These are phyloP conservation scores for Chamaetylas fuelleborni DNA, from an alignment of 2,113 vertebrate genomes.

Conservation along the genomic window DNA sequence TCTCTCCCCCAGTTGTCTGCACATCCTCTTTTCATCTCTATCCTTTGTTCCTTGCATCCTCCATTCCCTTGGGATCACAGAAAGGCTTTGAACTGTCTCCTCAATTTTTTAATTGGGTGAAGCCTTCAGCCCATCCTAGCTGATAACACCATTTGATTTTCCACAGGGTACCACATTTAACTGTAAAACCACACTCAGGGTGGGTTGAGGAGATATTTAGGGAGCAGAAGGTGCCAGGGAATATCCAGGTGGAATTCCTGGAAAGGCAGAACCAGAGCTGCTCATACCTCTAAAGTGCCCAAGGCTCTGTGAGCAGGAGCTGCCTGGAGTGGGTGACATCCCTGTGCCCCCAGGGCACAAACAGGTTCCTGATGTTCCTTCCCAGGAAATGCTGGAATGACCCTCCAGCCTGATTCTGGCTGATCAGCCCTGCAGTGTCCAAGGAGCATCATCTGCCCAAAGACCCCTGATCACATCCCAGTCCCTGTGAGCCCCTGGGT, in stretches of 20 bases:
- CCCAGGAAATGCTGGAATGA: not conserved
- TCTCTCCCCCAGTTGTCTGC: not conserved
- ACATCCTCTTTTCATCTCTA: not conserved
- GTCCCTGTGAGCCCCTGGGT: not conserved
- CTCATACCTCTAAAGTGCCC: not conserved
- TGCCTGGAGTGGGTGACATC: not conserved
- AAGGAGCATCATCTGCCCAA: rapidly evolving
- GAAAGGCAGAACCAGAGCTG: not conserved
- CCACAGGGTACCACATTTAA: too few species aligned
- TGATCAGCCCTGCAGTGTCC: not conserved
- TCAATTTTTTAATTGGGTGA: not conserved
- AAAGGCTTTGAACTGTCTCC: not conserved
- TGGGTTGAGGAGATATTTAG: not conserved
- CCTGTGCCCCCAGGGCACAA: not conserved
- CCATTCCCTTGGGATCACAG: not conserved
- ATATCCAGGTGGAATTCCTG: not conserved
- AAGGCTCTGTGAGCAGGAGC: not conserved
- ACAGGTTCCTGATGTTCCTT: not conserved
- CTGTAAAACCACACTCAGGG: not conserved
- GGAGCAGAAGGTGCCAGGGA: not conserved
- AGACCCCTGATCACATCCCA: rapidly evolving
- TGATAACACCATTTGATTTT: not conserved
- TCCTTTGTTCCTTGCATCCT: not conserved
- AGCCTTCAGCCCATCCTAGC: not conserved
- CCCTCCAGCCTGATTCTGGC: not conserved